Evolutionary conservation across 2,888 invertebrate species (phyloP), one percentile per base, ranked within the genome.

Genomic region (Drosophila neutralis): DNA sequence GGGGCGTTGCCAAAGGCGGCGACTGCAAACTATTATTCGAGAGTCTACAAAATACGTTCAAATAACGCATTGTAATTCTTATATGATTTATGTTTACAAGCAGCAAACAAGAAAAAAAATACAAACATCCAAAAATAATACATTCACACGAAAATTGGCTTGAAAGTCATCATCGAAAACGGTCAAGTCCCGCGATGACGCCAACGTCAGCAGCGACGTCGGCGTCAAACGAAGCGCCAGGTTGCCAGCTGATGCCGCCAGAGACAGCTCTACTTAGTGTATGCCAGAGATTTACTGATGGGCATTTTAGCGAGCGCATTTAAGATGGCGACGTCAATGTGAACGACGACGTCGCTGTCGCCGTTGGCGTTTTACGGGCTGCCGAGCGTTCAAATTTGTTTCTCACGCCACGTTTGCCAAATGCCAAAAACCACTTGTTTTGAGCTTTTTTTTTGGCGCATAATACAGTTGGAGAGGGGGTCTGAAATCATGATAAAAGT

Each of bases 61-160:
- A 57, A 68, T 40, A 63, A 48, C 40, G 62, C 75, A 75, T 65
- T 69, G 69, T 65, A 65, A 69, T 69, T 76, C 27, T 8, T 72
- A 63, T 68, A 69, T 77, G 70, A 80, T 77, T 80, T 83, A 80
- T 73, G 70, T 78, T 78, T 71, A 81, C 69, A 81, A 67, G 73
- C 61, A 51, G 65, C 68, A 78, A 76, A 59, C 60, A 68, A 63
- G 36, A 49, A 53, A 31, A 60, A 63, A 58, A 6, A 29, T 7
- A 33, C 15, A 31, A 58, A 42, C 60, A 52, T 15, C 49, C 27
- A 69, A 48, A 61, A 57, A 36, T 60, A 29, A 36, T 21, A 57
- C 62, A 54, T 71, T 63, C 71, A 53, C 71, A 64, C 63, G 58
- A 71, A 71, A 64, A 71, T 71, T 71, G 72, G 72, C 63, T 61